Conservation (phyloP, 1,140 invertebrate species). For the Spodoptera litura region DNA sequence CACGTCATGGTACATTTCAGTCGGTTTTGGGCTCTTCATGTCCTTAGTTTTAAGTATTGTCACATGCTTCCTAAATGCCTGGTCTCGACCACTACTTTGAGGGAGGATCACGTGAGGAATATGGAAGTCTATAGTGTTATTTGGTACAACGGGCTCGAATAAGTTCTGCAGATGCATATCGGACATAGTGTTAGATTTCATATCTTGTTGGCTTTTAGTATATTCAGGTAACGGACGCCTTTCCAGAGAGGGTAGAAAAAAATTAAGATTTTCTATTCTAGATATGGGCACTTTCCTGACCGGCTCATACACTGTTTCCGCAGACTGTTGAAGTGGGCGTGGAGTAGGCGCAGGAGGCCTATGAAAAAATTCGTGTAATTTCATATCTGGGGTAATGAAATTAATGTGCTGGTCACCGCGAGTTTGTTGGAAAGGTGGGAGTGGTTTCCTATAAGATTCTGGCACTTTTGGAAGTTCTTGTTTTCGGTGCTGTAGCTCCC, state of each 20-base stretch:
- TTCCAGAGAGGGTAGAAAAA: conserved; percentile 63
- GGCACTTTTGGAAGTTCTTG: conserved; percentile 11
- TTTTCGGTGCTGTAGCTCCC: conserved; percentile 36
- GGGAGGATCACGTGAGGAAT: conserved; percentile 15
- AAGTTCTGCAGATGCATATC: neutral
- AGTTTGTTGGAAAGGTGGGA: conserved; percentile 1
- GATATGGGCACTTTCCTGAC: conserved; percentile 65
- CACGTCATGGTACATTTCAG: conserved; percentile 52
- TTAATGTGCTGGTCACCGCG: conserved; percentile 52
- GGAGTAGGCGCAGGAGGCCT: conserved; percentile 10
- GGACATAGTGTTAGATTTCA: neutral
- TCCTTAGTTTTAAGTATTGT: conserved; percentile 66
- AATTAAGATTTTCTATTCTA: conserved; percentile 64
- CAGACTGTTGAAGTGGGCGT: conserved; percentile 27
- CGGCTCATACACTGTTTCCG: conserved; percentile 48
- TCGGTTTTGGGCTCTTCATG: conserved; percentile 53
- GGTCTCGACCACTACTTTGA: conserved; percentile 27
- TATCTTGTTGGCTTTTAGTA: neutral
- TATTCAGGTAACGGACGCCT: conserved; percentile 27
- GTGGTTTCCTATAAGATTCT: conserved; percentile 34
- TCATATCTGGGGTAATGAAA: conserved; percentile 59
- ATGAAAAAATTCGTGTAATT: conserved; percentile 58
- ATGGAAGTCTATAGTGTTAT: conserved; percentile 35
- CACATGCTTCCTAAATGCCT: conserved; percentile 57
- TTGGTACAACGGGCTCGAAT: conserved; percentile 54